Evolutionary conservation across 2,113 vertebrate genomes (phyloP).

Genomic region (Seriola quinqueradiata): DNA sequence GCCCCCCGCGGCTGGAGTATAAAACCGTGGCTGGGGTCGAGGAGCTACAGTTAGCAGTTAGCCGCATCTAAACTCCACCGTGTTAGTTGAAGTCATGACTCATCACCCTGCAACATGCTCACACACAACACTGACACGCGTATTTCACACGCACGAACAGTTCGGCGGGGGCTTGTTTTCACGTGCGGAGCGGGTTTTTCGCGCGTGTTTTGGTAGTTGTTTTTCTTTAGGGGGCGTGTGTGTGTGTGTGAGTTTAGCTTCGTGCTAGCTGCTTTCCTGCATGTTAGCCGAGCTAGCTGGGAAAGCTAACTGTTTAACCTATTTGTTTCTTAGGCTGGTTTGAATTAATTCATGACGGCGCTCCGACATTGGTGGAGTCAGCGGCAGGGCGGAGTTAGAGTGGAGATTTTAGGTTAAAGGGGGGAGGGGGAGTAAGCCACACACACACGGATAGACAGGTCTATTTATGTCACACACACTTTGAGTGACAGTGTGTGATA

Average conservation of each 20-base stretch:
- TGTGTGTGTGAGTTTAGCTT: constrained; percentile 29
- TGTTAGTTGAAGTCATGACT: not conserved
- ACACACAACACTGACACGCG: not conserved
- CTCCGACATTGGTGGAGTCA: constrained; percentile 50
- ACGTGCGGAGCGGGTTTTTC: not conserved
- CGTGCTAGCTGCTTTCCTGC: constrained; percentile 36
- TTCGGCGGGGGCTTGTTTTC: not conserved
- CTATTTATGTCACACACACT: constrained; percentile 8
- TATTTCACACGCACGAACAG: not conserved
- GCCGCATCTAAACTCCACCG: accelerated
- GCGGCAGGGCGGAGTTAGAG: constrained; percentile 21
- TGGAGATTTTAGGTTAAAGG: not conserved
- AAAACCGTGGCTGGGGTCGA: accelerated
- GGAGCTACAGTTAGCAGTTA: not conserved
- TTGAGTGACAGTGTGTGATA: not conserved
- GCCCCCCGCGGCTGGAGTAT: constrained; percentile 11
- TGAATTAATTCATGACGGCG: constrained; percentile 52
- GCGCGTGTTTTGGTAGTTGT: constrained; percentile 7
- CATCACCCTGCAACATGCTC: not conserved
- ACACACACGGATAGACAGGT: not conserved
- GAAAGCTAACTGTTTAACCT: constrained; percentile 62
- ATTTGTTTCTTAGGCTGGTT: not conserved
- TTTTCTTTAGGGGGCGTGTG: not conserved
- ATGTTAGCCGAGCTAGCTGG: constrained; percentile 43
- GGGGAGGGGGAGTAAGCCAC: not conserved